Percentiles rank a stretch among this genome's conserved stretches.
Evolutionary conservation across 2,797 vertebrate species (phyloP).

Genomic region (Hylomyscus alleni): DNA sequence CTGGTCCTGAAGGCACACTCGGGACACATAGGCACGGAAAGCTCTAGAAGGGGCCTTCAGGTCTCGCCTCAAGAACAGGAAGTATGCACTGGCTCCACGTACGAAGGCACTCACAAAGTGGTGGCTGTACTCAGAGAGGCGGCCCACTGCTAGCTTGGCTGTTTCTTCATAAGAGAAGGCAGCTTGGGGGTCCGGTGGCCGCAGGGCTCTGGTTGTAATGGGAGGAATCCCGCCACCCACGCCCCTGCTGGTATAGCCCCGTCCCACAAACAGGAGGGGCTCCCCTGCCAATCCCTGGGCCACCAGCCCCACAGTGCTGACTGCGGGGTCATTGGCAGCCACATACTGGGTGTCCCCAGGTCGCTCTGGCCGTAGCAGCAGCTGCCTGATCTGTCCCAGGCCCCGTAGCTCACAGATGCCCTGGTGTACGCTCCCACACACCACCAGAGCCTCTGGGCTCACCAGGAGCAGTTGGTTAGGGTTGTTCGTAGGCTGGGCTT

Average conservation of each 20-base stretch:
- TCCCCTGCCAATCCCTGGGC: slow-evolving; percentile 90
- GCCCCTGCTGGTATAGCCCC: slow-evolving; percentile 95
- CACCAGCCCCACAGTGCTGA: slow-evolving; percentile 96
- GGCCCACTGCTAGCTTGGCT: slow-evolving; percentile 96
- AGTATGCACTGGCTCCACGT: slow-evolving; percentile 94
- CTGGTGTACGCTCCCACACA: slow-evolving; percentile 97
- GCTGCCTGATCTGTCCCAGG: slow-evolving; percentile 88
- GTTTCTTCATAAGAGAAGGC: slow-evolving; percentile 99
- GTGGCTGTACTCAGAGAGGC: slow-evolving; percentile 98
- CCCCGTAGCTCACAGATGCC: slow-evolving; percentile 97
- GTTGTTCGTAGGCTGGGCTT: slow-evolving; percentile 94
- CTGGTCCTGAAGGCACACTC: slow-evolving; percentile 96
- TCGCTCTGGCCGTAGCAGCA: slow-evolving; percentile 94
- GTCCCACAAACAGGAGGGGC: slow-evolving; percentile 96
- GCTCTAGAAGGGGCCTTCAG: slow-evolving; percentile 95
- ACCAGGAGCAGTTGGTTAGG: slow-evolving; percentile 97
- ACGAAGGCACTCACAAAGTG: slow-evolving; percentile 96
- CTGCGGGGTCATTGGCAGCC: slow-evolving; percentile 96
- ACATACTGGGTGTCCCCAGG: slow-evolving; percentile 98
- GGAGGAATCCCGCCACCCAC: slow-evolving; percentile 95
- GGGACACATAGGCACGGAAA: slow-evolving; percentile 96
- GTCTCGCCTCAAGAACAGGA: slow-evolving; percentile 97
- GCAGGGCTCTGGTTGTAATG: slow-evolving; percentile 96
- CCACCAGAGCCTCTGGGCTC: slow-evolving; percentile 94
- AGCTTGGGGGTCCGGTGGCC: slow-evolving; percentile 91